These are phyloP conservation scores for Excalfactoria chinensis DNA, from an alignment of 2,113 vertebrate species.

Conservation along the genomic window DNA sequence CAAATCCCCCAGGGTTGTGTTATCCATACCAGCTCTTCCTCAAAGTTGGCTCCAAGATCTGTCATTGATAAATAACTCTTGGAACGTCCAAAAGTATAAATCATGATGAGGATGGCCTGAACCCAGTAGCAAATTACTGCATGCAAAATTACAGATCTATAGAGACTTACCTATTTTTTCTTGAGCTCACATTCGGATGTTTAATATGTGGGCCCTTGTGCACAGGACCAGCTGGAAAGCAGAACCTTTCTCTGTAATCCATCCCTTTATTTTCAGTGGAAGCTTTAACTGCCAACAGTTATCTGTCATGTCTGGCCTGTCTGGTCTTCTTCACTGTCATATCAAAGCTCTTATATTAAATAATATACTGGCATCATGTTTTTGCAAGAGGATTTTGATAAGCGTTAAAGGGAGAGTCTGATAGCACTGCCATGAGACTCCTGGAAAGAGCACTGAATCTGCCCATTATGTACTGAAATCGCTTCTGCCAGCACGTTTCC, in stretches of 20 bases:
- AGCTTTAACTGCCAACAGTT: constrained; percentile 12
- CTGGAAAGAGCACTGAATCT: background rate
- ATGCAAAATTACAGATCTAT: constrained; percentile 24
- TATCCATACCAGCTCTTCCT: background rate
- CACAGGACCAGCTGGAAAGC: background rate
- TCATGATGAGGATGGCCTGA: constrained; percentile 6
- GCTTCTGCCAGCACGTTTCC: background rate
- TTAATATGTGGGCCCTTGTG: constrained; percentile 1
- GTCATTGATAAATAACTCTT: constrained; percentile 37
- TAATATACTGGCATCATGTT: constrained; percentile 52
- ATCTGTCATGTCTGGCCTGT: constrained; percentile 52
- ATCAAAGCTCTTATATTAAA: constrained; percentile 46
- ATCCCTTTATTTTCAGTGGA: constrained; percentile 57
- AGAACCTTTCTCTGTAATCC: constrained; percentile 31
- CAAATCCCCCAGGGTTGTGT: background rate
- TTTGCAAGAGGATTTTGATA: constrained; percentile 48
- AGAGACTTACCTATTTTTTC: constrained; percentile 31
- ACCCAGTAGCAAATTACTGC: constrained; percentile 34
- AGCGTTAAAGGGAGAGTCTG: constrained; percentile 14
- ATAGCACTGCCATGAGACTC: background rate
- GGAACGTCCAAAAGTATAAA: constrained; percentile 4
- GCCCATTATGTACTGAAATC: background rate
- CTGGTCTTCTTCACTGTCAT: constrained; percentile 57
- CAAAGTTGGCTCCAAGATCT: background rate
- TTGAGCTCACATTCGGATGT: constrained; percentile 4